These are phyloP conservation scores for Ornithoptera alexandrae DNA, from an alignment of 2,888 invertebrate genomes.

Conservation along the genomic window DNA sequence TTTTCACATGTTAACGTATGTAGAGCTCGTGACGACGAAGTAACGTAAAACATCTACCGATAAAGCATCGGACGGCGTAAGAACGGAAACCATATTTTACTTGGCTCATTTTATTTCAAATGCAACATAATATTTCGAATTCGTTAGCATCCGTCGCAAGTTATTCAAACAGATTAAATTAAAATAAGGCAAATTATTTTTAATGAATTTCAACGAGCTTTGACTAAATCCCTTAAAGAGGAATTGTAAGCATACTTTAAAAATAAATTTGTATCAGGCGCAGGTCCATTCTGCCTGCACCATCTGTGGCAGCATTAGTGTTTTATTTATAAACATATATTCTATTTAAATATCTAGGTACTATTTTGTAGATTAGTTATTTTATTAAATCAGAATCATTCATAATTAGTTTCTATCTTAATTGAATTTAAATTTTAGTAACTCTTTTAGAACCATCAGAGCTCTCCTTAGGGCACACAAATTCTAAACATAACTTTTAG, in stretches of 20 bases:
- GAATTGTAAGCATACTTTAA: no score
- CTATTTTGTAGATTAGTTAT: no score
- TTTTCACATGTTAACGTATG: conserved; percentile 15
- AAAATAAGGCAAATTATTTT: not conserved
- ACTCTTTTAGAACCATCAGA: not conserved
- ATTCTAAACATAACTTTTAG: conserved; percentile 67
- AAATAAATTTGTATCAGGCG: no score
- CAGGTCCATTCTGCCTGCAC: no score
- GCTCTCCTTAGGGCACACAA: not conserved
- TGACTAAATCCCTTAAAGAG: no score
- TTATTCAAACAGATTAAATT: conserved; percentile 12
- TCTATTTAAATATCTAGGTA: no score
- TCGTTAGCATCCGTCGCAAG: conserved; percentile 11
- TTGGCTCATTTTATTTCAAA: conserved; percentile 27
- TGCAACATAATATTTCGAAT: conserved; percentile 25
- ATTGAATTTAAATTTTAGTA: not conserved
- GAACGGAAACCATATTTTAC: conserved; percentile 28
- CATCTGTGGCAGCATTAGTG: no score
- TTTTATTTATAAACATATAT: no score
- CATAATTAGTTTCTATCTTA: no score
- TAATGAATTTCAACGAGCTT: not conserved
- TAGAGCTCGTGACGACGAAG: conserved; percentile 11
- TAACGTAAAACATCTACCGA: conserved; percentile 23
- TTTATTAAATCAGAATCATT: no score
- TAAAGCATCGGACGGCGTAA: conserved; percentile 16